Evolutionary conservation across 2,888 invertebrate genomes (phyloP).

Genomic region (Hofmannophila pseudospretella): DNA sequence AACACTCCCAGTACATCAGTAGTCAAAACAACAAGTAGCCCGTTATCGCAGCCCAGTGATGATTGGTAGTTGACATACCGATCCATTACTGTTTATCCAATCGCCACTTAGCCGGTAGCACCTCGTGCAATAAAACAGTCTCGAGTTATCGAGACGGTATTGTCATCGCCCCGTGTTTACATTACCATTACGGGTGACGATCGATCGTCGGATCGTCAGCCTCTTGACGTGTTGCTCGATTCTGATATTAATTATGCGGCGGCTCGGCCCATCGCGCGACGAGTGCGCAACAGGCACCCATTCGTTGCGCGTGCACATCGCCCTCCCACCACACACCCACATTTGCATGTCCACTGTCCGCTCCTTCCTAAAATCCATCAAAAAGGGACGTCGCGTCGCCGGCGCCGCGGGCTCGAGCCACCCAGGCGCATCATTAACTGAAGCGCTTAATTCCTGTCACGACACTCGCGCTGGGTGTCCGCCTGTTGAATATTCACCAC

Average conservation of each 20-base stretch:
- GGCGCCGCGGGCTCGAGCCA: conserved; percentile 43
- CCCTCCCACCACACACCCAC: conserved; percentile 68
- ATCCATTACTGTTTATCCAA: conserved; percentile 46
- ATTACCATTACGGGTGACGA: conserved; percentile 70
- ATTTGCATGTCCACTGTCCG: conserved; percentile 67
- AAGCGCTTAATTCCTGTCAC: conserved; percentile 72
- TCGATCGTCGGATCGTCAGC: conserved; percentile 42
- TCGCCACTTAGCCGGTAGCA: conserved; percentile 53
- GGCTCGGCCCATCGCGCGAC: conserved; percentile 54
- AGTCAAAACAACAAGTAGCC: conserved; percentile 7
- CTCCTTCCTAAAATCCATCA: conserved; percentile 58
- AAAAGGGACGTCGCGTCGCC: conserved; percentile 42
- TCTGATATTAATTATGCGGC: conserved; percentile 70
- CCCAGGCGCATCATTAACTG: conserved; percentile 66
- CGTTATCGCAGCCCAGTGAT: conserved; percentile 7
- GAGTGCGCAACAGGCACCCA: conserved; percentile 62
- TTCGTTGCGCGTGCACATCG: conserved; percentile 66
- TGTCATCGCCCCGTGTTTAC: conserved; percentile 65
- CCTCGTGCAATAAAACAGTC: conserved; percentile 51
- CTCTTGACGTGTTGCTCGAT: conserved; percentile 63
- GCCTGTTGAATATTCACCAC: conserved; percentile 74
- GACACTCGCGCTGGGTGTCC: conserved; percentile 71
- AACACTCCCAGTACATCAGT: too few species aligned
- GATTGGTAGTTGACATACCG: conserved; percentile 14
- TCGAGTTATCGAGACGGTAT: conserved; percentile 51